Percentiles rank a stretch among this genome's conserved stretches.
Evolutionary conservation across 2,888 invertebrate genomes (phyloP).

Genomic region (Zhengitettix transpicula): DNA sequence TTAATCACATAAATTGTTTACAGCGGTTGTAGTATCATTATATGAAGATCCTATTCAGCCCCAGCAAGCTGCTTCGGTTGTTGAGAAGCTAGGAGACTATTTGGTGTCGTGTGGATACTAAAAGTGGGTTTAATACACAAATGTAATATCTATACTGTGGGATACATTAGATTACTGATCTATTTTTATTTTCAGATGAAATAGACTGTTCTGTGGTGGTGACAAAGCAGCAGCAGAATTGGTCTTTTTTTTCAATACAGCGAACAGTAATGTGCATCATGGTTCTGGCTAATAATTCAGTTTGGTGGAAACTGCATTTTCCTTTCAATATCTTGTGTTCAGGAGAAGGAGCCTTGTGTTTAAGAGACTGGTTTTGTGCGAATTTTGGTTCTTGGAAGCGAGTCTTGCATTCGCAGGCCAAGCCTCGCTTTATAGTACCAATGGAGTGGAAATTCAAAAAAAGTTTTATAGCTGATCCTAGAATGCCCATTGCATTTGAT

Average conservation of each 20-base stretch:
- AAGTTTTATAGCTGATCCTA: conserved; percentile 13
- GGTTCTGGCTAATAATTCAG: conserved; percentile 14
- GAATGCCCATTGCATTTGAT: conserved; percentile 14
- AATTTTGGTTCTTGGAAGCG: conserved; percentile 8
- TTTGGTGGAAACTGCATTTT: conserved; percentile 15
- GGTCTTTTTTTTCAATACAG: conserved; percentile 15
- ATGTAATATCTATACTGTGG: background rate
- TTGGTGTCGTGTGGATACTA: conserved; percentile 93
- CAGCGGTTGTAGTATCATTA: conserved; percentile 84
- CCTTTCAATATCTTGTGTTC: conserved; percentile 11
- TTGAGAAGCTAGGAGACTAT: conserved; percentile 95
- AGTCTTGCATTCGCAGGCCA: conserved; percentile 11
- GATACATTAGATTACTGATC: background rate
- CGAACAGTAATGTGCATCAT: conserved; percentile 15
- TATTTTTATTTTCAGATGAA: conserved; percentile 10
- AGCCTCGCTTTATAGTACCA: conserved; percentile 11
- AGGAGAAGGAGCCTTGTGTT: conserved; percentile 8
- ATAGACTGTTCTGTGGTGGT: conserved; percentile 14
- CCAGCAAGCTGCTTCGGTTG: conserved; percentile 90
- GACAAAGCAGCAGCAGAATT: conserved; percentile 13
- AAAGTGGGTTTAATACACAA: conserved; percentile 19
- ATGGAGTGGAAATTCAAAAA: conserved; percentile 7
- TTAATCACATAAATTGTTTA: conserved; percentile 25
- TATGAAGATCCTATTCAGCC: conserved; percentile 94
- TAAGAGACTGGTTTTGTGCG: conserved; percentile 9